phyloP scores from a whole-genome alignment of 2,113 vertebrate species.

The Coracopsis vasa region DNA sequence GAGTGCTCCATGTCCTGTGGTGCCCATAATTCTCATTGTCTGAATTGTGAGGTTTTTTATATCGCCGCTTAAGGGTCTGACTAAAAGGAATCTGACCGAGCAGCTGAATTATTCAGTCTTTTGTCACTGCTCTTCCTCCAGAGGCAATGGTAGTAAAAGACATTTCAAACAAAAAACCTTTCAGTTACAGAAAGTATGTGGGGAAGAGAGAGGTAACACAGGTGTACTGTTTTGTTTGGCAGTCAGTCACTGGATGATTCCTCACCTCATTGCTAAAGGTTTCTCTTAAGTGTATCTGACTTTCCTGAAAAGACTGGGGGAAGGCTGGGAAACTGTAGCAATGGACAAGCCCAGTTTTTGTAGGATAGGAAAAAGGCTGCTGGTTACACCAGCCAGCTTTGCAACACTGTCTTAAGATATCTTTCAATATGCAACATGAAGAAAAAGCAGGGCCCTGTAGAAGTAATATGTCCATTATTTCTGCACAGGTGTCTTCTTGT shows the following conservation, averaged over 20 bases:
- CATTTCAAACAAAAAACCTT: background rate
- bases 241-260: background rate
- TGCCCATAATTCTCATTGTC: background rate
- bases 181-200: background rate
- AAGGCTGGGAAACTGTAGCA: background rate
- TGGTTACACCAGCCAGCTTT: background rate
- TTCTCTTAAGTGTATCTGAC: background rate
- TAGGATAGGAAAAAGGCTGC: background rate
- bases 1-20: background rate
- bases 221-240: background rate
- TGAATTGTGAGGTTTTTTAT: background rate
- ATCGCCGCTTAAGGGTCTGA: background rate
- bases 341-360: background rate
- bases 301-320: background rate
- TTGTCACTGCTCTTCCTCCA: background rate
- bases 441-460: background rate
- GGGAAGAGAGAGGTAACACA: background rate
- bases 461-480: background rate
- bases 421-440: rapidly evolving
- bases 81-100: background rate
- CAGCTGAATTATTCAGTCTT: background rate
- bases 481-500: background rate
- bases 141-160: background rate
- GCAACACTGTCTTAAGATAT: background rate
- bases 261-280: background rate